Base-by-base conservation (phyloP, 2,797 vertebrate species). In the Tokudaia muenninki region DNA sequence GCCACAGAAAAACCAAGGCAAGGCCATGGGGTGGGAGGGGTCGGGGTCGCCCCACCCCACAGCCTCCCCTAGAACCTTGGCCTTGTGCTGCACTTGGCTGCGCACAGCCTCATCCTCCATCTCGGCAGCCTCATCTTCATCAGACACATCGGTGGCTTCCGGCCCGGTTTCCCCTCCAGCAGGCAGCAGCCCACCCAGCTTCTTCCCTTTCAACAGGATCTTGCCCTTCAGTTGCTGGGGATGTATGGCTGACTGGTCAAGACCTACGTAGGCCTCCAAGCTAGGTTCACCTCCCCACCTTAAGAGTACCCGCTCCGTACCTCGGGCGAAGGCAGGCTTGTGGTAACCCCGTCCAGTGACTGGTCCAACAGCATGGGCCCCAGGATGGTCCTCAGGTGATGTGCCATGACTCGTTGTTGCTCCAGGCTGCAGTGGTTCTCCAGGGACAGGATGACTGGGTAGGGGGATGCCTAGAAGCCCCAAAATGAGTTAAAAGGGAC, bases 101-200 rank as follows among this genome's bases (percentile, higher is more conserved):
- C 99, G 99, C 75, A 99, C 99, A 3, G 97, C 98, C 1, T 98
- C 99, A 13, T 99, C 99, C 94, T 99, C 99, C 0, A 98, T 98
- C 41, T 99, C 99, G 1, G 99, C 99, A 1, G 99, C 99, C 98
- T 99, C 99, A 0, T 99, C 99, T 97, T 99, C 99, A 52, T 99
- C 99, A 0, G 99, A 99, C 89, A 99, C 99, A 41, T 98, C 99
- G 2, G 97, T 98, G 6, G 98, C 98, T 94, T 99, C 98, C 0
- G 98, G 98, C 75, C 98, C 99, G 0, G 98, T 99, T 3, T 98
- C 98, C 70, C 97, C 83, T 0, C 29, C 37, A 0, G 92, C 97
- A 14, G 99, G 98, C 16, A 99, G 98, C 70, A 99, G 98, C 74
- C 99, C 99, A 97, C 99, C 99, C 34, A 99, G 96, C 50, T 99